phyloP scores from a whole-genome alignment of 2,888 invertebrate genomes.

The Dasysyrphus tricinctus region DNA sequence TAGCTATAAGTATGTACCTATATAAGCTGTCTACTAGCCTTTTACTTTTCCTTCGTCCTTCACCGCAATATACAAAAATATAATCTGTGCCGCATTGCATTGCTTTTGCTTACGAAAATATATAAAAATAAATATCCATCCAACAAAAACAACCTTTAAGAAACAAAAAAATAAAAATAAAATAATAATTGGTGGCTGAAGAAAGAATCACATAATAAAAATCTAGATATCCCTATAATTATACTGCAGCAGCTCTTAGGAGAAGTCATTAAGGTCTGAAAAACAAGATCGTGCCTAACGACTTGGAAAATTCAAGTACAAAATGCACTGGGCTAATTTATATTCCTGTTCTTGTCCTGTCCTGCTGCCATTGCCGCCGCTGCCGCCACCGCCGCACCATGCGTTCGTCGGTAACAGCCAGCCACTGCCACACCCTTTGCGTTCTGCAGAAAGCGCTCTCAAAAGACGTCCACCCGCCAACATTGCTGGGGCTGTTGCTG shows the following conservation, averaged over 20 bases:
- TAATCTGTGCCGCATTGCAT: conserved; percentile 31
- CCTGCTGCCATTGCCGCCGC: background rate
- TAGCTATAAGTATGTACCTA: too few species aligned
- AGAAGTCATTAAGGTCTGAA: conserved; percentile 76
- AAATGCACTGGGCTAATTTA: conserved; percentile 76
- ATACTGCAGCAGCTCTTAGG: conserved; percentile 71
- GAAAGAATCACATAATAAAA: conserved; percentile 63
- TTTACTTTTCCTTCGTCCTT: conserved; percentile 25
- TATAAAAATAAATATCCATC: background rate
- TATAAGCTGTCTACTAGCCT: background rate
- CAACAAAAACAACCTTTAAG: conserved; percentile 1
- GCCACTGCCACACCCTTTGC: background rate
- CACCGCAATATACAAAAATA: conserved; percentile 2
- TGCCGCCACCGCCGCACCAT: background rate
- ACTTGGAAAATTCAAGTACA: conserved; percentile 77
- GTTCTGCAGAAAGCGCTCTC: conserved; percentile 2
- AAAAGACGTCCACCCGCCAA: conserved; percentile 36
- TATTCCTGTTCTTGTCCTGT: conserved; percentile 58
- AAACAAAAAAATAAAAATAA: conserved; percentile 27
- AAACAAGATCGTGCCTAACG: conserved; percentile 77
- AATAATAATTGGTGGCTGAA: conserved; percentile 55
- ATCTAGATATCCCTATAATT: conserved; percentile 73
- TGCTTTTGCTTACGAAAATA: conserved; percentile 15
- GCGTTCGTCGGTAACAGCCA: too few species aligned
- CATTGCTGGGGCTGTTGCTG: conserved; percentile 9